Conservation (phyloP, 2,797 vertebrate genomes). For the Xenentodon cancila region DNA sequence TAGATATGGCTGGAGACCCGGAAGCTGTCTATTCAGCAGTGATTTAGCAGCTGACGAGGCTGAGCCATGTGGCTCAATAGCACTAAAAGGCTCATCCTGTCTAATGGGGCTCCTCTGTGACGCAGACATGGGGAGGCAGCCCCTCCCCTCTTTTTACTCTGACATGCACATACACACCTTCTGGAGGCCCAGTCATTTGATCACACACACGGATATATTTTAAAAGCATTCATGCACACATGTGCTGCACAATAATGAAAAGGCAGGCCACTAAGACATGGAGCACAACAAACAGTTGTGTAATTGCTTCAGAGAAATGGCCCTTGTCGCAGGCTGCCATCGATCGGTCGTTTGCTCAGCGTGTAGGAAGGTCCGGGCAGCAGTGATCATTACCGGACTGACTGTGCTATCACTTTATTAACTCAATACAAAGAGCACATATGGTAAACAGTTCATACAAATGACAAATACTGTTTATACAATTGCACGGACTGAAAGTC, state of each 20-base stretch:
- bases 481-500: not conserved
- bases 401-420: conserved; percentile 65
- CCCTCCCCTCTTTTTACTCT: conserved; percentile 52
- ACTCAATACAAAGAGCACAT: conserved; percentile 37
- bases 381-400: conserved; percentile 53
- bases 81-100: conserved; percentile 81
- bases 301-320: conserved; percentile 76
- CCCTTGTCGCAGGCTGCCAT: conserved; percentile 67
- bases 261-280: conserved; percentile 60
- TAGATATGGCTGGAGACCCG: conserved; percentile 35
- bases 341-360: conserved; percentile 67
- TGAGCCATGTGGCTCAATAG: conserved; percentile 76
- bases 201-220: conserved; percentile 22
- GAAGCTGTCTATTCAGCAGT: conserved; percentile 65
- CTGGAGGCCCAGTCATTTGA: conserved; percentile 42
- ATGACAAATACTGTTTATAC: no score
- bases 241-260: conserved; percentile 69
- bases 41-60: conserved; percentile 75
- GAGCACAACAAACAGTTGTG: conserved; percentile 70
- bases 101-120: conserved; percentile 83
- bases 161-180: conserved; percentile 47
- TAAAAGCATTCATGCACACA: conserved; percentile 17
- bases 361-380: conserved; percentile 62
- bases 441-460: not conserved
- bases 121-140: conserved; percentile 63